Conservation (phyloP, 2,888 invertebrate genomes). For the Ochropleura leucogaster region DNA sequence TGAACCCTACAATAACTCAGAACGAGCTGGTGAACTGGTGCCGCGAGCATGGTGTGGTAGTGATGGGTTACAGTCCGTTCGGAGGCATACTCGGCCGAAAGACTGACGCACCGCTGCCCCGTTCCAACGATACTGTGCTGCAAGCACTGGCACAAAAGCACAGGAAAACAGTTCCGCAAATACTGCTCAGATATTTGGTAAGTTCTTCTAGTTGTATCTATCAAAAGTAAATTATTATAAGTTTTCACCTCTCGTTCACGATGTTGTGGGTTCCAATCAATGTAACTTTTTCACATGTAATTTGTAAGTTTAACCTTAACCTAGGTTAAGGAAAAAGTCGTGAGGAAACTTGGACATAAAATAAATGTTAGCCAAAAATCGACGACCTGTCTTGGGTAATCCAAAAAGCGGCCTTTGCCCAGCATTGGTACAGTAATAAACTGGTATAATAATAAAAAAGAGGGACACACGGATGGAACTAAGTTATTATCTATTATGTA, state of each 20-base stretch:
- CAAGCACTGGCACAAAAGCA: slow-evolving; percentile 90
- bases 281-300: background rate
- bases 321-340: background rate
- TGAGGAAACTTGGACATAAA: background rate
- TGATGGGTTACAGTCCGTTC: slow-evolving; percentile 94
- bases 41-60: slow-evolving; percentile 91
- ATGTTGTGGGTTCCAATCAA: background rate
- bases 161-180: slow-evolving; percentile 92
- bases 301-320: background rate
- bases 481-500: no score
- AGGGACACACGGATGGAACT: no score
- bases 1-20: slow-evolving; percentile 94
- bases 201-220: slow-evolving; percentile 59
- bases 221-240: background rate
- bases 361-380: background rate
- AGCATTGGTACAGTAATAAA: no score
- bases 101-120: slow-evolving; percentile 83
- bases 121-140: slow-evolving; percentile 89
- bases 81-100: slow-evolving; percentile 88
- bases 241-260: background rate
- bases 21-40: slow-evolving; percentile 93
- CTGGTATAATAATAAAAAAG: no score
- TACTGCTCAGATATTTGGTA: slow-evolving; percentile 92
- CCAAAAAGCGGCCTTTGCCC: background rate
- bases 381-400: background rate